phyloP scores from a whole-genome alignment of 2,888 invertebrate species.

The Steinernema hermaphroditum region DNA sequence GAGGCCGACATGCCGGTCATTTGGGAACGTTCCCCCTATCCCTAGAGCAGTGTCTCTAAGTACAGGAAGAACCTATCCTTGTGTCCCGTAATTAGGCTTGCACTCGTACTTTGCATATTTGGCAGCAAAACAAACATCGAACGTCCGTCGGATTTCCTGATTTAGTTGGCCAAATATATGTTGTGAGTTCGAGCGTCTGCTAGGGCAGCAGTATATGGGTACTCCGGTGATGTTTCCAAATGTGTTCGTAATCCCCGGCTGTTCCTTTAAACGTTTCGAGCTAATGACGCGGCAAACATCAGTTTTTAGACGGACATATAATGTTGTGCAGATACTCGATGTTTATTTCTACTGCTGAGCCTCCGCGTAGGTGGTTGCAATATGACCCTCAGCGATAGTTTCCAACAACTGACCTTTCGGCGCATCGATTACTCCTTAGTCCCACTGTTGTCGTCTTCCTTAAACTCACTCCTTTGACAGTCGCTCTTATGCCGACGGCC shows the following conservation, averaged over 20 bases:
- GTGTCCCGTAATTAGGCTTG: not conserved
- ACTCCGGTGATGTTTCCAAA: not conserved
- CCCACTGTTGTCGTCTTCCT: not conserved
- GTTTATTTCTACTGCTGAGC: not conserved
- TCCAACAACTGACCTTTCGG: conserved; percentile 30
- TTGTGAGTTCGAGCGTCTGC: not conserved
- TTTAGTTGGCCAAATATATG: conserved; percentile 26
- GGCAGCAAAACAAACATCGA: conserved; percentile 16
- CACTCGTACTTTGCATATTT: not conserved
- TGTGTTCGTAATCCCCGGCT: not conserved
- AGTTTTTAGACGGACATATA: not conserved
- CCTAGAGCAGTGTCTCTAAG: too few relatives aligned
- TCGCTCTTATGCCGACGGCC: not conserved
- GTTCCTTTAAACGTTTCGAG: not conserved
- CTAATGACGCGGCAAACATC: conserved; percentile 15
- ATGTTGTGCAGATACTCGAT: not conserved
- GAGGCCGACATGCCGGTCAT: not conserved
- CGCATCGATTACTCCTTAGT: conserved; percentile 27
- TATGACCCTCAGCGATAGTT: conserved; percentile 29
- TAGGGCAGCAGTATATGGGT: not conserved
- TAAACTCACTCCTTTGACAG: conserved; percentile 9
- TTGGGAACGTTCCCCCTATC: not conserved
- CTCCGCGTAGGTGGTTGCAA: conserved; percentile 15
- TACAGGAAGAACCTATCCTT: too few relatives aligned
- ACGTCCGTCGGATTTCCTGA: conserved; percentile 20